These are phyloP conservation scores for Steinernema khuongi DNA, from an alignment of 1,140 invertebrate species.

Conservation along the genomic window DNA sequence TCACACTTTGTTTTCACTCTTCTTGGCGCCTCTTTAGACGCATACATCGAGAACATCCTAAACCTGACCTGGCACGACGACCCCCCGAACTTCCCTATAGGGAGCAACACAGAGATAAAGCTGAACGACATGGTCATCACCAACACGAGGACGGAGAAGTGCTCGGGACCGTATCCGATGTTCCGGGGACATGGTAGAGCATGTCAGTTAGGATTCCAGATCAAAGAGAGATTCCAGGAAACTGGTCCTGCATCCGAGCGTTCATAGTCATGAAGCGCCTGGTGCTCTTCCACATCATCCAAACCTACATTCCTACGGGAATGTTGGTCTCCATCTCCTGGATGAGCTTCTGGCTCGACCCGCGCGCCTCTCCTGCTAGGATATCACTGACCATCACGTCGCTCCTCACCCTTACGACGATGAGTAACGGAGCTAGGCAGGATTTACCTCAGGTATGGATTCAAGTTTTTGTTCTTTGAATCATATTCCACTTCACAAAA, in stretches of 20 bases:
- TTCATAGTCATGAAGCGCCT: constrained; percentile 55
- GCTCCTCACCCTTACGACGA: constrained; percentile 55
- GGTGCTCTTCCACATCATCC: constrained; percentile 56
- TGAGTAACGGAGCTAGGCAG: constrained; percentile 57
- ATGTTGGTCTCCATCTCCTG: constrained; percentile 57
- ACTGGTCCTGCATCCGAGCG: constrained; percentile 53
- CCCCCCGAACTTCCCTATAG: constrained; percentile 48
- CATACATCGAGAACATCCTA: constrained; percentile 56
- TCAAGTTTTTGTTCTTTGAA: constrained; percentile 10
- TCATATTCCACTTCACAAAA: not conserved
- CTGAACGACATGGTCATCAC: constrained; percentile 55
- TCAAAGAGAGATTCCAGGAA: constrained; percentile 37
- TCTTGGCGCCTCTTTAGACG: constrained; percentile 31
- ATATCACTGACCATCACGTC: constrained; percentile 56
- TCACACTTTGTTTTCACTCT: constrained; percentile 1
- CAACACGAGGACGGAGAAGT: constrained; percentile 46
- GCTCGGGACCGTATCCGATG: constrained; percentile 55
- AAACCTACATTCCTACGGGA: constrained; percentile 55
- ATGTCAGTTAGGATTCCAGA: constrained; percentile 24
- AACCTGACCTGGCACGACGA: constrained; percentile 54
- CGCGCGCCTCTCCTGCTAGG: constrained; percentile 53
- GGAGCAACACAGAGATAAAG: constrained; percentile 52
- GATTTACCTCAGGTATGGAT: constrained; percentile 54
- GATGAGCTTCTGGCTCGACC: constrained; percentile 58
- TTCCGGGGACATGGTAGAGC: constrained; percentile 48